Percentiles rank a stretch among this genome's conserved stretches.
Evolutionary conservation across 2,797 vertebrate species (phyloP).

Genomic region (Eulemur mongoz): DNA sequence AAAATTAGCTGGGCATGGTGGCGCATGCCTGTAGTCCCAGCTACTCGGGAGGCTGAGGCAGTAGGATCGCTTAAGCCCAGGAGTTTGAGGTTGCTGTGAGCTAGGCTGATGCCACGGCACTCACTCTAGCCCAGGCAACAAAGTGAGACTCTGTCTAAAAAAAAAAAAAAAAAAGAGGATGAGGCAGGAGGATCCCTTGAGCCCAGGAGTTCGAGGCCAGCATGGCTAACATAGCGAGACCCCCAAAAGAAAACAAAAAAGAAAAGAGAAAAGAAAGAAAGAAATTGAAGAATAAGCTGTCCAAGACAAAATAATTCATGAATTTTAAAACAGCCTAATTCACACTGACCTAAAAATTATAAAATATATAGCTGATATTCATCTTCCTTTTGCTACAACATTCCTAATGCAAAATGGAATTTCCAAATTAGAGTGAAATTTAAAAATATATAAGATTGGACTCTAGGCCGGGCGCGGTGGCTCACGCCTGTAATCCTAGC

Average conservation of each 20-base stretch:
- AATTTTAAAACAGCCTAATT: conserved; percentile 15
- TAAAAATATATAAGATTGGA: not conserved
- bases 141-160: too few relatives aligned
- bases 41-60: too few relatives aligned
- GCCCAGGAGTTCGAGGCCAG: not conserved
- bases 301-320: not conserved
- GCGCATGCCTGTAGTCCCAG: too few relatives aligned
- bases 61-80: too few relatives aligned
- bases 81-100: too few relatives aligned
- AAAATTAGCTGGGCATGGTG: too few relatives aligned
- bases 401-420: not conserved
- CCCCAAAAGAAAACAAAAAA: too few relatives aligned
- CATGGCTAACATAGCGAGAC: not conserved
- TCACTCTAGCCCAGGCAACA: too few relatives aligned
- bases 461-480: not conserved
- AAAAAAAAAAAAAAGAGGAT: too few relatives aligned
- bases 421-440: not conserved
- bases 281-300: not conserved
- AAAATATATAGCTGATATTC: not conserved
- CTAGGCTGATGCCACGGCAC: too few relatives aligned
- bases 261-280: not conserved
- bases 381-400: not conserved
- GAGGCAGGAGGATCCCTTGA: not conserved
- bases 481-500: too few relatives aligned
- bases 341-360: not conserved